Conservation (phyloP, 2,797 vertebrate species). For the Corythornis leucogaster region DNA sequence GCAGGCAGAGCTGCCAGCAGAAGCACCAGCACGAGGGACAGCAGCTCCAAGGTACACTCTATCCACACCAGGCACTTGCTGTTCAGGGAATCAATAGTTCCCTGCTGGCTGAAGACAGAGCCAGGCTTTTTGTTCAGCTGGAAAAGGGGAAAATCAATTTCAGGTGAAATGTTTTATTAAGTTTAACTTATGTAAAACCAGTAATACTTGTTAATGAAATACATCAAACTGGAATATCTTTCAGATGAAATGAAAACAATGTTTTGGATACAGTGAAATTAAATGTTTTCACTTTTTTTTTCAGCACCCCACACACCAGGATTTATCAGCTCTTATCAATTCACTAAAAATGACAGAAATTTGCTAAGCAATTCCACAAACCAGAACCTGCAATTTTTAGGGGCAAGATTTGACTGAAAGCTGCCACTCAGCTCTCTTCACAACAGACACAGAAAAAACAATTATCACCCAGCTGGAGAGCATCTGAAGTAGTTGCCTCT, state of each 20-base stretch:
- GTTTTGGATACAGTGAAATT: neutral
- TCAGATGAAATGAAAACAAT: accelerated
- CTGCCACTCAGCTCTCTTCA: neutral
- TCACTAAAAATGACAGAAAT: neutral
- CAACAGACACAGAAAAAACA: neutral
- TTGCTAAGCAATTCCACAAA: neutral
- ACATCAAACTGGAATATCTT: neutral
- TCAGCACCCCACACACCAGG: neutral
- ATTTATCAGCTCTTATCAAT: neutral
- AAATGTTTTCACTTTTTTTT: neutral
- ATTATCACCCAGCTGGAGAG: neutral
- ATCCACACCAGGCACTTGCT: accelerated
- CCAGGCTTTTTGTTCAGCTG: accelerated
- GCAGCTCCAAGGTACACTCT: accelerated
- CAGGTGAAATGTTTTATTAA: accelerated
- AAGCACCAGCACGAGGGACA: accelerated
- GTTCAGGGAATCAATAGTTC: accelerated
- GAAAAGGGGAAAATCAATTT: neutral
- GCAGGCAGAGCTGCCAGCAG: neutral
- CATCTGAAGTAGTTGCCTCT: neutral
- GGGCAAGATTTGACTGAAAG: neutral
- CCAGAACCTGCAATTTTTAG: neutral
- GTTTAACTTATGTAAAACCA: neutral
- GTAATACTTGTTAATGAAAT: neutral
- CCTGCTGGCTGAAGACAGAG: neutral